Conservation (phyloP, 2,797 vertebrate genomes). For the Rhincodon typus region DNA sequence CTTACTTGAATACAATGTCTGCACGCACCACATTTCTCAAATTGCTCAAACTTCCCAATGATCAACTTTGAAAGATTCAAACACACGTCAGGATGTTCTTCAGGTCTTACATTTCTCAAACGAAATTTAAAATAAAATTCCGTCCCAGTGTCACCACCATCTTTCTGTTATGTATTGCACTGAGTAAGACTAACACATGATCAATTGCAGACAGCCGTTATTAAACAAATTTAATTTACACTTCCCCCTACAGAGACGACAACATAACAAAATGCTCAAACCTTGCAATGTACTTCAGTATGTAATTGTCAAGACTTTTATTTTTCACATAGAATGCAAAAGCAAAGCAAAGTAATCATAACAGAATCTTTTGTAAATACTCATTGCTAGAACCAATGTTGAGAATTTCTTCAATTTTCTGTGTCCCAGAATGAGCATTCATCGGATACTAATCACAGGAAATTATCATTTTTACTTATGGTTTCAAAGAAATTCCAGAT, state of each 20-base stretch:
- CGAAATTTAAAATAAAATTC: no score
- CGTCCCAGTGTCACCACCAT: no score
- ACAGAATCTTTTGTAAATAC: background rate
- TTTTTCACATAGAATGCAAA: background rate
- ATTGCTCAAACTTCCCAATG: background rate
- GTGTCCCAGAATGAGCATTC: background rate
- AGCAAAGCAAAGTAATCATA: background rate
- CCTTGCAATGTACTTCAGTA: background rate
- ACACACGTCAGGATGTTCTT: no score
- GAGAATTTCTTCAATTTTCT: background rate
- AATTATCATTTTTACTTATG: background rate
- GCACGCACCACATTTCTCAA: no score
- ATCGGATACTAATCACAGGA: background rate
- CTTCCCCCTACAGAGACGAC: no score
- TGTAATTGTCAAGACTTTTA: background rate
- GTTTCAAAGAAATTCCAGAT: background rate
- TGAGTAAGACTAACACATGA: no score
- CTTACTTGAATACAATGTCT: no score
- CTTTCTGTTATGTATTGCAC: no score
- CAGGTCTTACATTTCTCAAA: no score
- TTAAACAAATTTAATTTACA: no score
- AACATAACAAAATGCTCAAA: no score
- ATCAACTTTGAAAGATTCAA: background rate
- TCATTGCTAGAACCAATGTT: background rate
- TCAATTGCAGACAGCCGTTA: no score